Evolutionary conservation across 2,113 vertebrate species (phyloP).

Genomic region (Podilymbus podiceps): DNA sequence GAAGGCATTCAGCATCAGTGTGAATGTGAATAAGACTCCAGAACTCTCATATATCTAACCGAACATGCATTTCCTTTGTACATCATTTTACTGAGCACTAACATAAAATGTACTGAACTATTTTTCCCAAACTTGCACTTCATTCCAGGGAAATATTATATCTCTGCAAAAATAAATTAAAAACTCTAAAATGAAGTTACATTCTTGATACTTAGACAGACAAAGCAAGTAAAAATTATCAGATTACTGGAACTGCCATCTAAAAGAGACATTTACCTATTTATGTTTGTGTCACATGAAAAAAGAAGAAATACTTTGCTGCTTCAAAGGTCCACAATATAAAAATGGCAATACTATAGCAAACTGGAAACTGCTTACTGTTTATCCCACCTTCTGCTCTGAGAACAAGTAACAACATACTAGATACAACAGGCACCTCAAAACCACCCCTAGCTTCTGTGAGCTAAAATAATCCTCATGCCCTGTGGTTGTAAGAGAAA

Average conservation of each 20-base stretch:
- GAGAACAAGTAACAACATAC: neutral
- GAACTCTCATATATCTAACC: neutral
- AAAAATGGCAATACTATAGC: neutral
- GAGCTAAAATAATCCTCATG: neutral
- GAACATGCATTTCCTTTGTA: neutral
- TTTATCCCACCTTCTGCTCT: neutral
- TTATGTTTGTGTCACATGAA: neutral
- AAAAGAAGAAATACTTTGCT: neutral
- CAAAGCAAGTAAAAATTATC: neutral
- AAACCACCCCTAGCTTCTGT: neutral
- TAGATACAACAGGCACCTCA: neutral
- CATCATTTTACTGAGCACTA: neutral
- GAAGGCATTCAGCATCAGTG: neutral
- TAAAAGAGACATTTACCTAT: neutral
- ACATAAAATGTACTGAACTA: neutral
- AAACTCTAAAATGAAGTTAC: neutral
- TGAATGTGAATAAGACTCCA: neutral
- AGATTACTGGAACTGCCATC: neutral
- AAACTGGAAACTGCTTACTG: neutral
- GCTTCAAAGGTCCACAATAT: neutral
- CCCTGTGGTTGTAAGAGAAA: neutral
- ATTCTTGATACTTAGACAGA: neutral
- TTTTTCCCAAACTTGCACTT: neutral
- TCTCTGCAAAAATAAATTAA: neutral
- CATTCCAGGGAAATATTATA: neutral